phyloP scores from a whole-genome alignment of 2,113 vertebrate species.

The Vimba vimba region DNA sequence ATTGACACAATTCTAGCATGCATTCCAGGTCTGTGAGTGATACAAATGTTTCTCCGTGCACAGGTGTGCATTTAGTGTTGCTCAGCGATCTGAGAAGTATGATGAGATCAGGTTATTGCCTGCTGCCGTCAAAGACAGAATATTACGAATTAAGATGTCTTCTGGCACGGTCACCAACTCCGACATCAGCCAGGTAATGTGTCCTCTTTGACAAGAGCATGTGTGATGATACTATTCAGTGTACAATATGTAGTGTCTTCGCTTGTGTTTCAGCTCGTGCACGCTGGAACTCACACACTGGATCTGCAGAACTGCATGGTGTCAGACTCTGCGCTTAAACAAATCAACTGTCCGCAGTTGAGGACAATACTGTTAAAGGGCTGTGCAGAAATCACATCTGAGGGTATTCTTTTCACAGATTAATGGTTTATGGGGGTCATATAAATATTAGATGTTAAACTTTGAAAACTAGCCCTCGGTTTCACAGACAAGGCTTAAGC shows the following conservation, averaged over 20 bases:
- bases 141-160: slow-evolving; percentile 81
- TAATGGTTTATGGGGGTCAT: not conserved
- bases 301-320: slow-evolving; percentile 81
- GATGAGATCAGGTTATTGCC: slow-evolving; percentile 78
- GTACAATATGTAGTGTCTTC: not conserved
- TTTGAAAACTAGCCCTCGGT: no score
- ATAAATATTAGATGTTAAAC: no score
- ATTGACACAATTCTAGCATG: no score
- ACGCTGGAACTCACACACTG: slow-evolving; percentile 78
- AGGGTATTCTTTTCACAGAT: slow-evolving; percentile 45
- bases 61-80: slow-evolving; percentile 57
- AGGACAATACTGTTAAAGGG: slow-evolving; percentile 53
- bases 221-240: not conserved
- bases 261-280: slow-evolving; percentile 77
- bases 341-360: slow-evolving; percentile 56
- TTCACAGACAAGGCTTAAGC: no score
- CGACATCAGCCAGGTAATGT: slow-evolving; percentile 84
- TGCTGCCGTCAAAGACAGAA: slow-evolving; percentile 82
- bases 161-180: slow-evolving; percentile 82
- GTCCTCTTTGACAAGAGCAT: not conserved
- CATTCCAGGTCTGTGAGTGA: not conserved
- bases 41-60: not conserved
- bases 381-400: slow-evolving; percentile 52
- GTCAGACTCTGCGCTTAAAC: slow-evolving; percentile 78
- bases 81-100: slow-evolving; percentile 65